phyloP scores from a whole-genome alignment of 2,113 vertebrate genomes.

The Petrocephalus zakoni region DNA sequence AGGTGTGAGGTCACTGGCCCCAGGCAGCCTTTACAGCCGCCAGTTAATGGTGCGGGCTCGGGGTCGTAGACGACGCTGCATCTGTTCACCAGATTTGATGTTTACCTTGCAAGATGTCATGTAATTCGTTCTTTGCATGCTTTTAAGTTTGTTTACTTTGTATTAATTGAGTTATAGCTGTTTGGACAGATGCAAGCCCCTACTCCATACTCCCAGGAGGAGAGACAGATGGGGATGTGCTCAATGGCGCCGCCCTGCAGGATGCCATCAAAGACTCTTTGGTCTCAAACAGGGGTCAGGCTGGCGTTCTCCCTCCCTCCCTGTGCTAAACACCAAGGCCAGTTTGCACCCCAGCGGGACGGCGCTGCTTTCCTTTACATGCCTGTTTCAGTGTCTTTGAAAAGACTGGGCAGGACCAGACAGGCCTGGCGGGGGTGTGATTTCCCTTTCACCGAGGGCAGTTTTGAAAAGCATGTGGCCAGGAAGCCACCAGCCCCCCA shows the following conservation, averaged over 20 bases:
- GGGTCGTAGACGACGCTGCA: neutral
- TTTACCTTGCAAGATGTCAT: constrained; percentile 12
- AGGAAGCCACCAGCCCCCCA: neutral
- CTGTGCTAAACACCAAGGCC: neutral
- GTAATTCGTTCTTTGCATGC: neutral
- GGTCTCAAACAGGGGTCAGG: neutral
- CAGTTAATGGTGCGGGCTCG: neutral
- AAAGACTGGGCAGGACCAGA: too few relatives aligned
- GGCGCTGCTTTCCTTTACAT: neutral
- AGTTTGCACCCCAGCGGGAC: neutral
- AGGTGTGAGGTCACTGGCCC: neutral
- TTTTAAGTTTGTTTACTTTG: constrained; percentile 3
- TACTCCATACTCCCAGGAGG: neutral
- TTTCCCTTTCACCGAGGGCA: neutral
- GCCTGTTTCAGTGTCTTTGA: neutral
- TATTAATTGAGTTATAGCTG: neutral
- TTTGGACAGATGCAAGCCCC: neutral
- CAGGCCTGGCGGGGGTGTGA: neutral
- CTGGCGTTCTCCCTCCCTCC: neutral
- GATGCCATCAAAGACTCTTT: neutral
- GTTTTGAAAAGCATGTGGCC: neutral
- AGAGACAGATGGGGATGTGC: neutral
- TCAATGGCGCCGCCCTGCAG: neutral
- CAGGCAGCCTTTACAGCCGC: neutral
- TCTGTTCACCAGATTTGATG: neutral